Evolutionary conservation across 2,888 invertebrate species (phyloP).

Genomic region (Zonitis immaculata): DNA sequence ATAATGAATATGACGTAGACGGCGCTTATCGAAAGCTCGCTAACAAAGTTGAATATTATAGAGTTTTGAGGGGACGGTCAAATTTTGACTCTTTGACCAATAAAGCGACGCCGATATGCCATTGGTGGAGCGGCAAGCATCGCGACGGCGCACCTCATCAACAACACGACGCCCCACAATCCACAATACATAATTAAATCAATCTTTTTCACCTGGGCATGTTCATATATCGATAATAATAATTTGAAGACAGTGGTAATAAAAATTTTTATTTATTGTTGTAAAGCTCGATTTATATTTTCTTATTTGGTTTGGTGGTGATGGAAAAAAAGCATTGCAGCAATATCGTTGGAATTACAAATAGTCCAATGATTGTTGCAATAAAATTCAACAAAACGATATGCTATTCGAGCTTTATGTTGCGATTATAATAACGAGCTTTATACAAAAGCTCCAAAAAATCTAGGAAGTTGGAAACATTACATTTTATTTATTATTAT

Average conservation of each 20-base stretch:
- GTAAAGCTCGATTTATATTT: no score
- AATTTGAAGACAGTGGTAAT: no score
- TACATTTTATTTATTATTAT: no score
- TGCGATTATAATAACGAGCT: neutral
- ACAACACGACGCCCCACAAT: constrained; percentile 30
- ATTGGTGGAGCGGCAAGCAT: constrained; percentile 45
- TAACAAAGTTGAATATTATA: no score
- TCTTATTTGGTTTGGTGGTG: no score
- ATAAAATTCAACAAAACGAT: neutral
- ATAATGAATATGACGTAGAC: neutral
- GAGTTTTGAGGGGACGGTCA: constrained; percentile 39
- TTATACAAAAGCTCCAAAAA: neutral
- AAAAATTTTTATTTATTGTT: no score
- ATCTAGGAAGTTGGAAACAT: no score
- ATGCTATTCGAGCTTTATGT: neutral
- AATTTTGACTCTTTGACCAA: constrained; percentile 42
- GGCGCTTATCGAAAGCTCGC: neutral
- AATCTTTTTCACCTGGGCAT: constrained; percentile 21
- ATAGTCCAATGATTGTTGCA: neutral
- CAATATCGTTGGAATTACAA: neutral
- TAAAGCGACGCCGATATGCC: constrained; percentile 40
- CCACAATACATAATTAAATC: constrained; percentile 28
- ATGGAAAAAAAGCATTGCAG: no score
- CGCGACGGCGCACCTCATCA: constrained; percentile 44
- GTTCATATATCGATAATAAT: no score